Evolutionary conservation across 1,140 invertebrate species (phyloP).

Genomic region (Tetramorium alpestre): DNA sequence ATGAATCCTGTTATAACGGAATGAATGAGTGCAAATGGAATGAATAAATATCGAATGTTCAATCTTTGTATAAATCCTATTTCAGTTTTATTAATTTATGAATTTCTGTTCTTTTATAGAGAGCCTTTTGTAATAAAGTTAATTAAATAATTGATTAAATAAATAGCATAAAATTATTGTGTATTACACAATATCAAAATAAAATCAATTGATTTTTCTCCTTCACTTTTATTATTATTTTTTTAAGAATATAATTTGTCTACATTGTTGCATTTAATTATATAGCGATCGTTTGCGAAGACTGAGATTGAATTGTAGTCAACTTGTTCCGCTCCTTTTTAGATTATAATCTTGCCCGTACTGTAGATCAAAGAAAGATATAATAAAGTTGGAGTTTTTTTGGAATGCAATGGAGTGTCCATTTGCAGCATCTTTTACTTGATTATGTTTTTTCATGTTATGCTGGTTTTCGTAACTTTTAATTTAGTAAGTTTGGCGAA

Average conservation of each 20-base stretch:
- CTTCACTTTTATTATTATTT: not conserved
- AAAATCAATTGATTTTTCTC: not conserved
- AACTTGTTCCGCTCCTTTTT: not conserved
- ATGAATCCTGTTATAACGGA: conserved; percentile 33
- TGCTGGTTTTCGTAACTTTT: not conserved
- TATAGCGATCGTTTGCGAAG: not conserved
- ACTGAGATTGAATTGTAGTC: not conserved
- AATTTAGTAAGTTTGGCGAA: not conserved
- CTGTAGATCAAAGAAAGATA: not conserved
- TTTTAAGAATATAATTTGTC: not conserved
- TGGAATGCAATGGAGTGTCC: not conserved
- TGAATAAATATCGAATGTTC: conserved; percentile 56
- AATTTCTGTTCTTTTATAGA: not conserved
- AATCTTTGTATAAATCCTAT: conserved; percentile 25
- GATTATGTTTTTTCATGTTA: not conserved
- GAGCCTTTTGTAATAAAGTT: not conserved
- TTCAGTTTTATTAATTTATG: conserved; percentile 9
- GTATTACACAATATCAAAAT: not conserved
- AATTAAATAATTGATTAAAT: conserved; percentile 1
- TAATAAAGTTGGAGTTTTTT: conserved; percentile 12
- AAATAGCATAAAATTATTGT: conserved; percentile 15
- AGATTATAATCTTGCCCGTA: not conserved
- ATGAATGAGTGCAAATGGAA: conserved; percentile 42
- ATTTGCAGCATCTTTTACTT: not conserved
- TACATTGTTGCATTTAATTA: not conserved